Base-by-base conservation (phyloP, 2,888 invertebrate genomes). In the Deladenus siricidicola region DNA sequence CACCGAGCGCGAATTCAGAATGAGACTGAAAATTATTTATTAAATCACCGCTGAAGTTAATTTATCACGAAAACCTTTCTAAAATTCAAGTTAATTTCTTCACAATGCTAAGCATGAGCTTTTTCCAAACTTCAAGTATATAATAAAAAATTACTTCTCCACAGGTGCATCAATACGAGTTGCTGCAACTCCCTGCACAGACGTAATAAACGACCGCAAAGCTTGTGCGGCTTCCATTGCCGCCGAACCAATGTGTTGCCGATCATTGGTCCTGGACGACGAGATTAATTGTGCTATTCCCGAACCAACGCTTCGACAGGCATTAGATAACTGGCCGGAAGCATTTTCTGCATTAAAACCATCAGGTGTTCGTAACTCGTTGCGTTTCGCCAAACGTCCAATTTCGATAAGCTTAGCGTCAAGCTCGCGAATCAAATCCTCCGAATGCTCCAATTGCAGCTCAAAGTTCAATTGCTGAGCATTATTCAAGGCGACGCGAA, bases 231-330 rank as follows among this genome's bases (percentile, higher is more conserved):
- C 62, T 30, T 78, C 77, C 8, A 71, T 67, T 3, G 78, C 76
- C 10, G 72, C 68, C 4, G 71, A 67, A 30, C 78, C 76, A 34
- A 76, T 70, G 61, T 88, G 89, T 70, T 85, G 85, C 62, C 87
- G 85, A 79, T 90, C 89, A 3, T 86, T 86, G 78, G 87, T 88
- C 14, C 88, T 85, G 21, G 89, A 88, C 0, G 89, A 89, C 19
- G 89, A 89, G 56, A 91, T 84, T 59, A 94, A 82, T 78, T 89
- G 89, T 3, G 91, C 89, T 73, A 91, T 85, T 43, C 87, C 85
- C 52, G 89, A 86, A 55, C 88, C 89, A 29, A 79, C 71, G 29
- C 70, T 61, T 19, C 72, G 61, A 4, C 70, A 54, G 28, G 62
- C 50, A 29, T 65, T 42, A 14, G 49, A 50, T 24, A 75, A 50